A percentile compares a stretch with the other conserved stretches of the same genome.
phyloP scores from a whole-genome alignment of 2,113 vertebrate species.

The Lampris megalopsis region DNA sequence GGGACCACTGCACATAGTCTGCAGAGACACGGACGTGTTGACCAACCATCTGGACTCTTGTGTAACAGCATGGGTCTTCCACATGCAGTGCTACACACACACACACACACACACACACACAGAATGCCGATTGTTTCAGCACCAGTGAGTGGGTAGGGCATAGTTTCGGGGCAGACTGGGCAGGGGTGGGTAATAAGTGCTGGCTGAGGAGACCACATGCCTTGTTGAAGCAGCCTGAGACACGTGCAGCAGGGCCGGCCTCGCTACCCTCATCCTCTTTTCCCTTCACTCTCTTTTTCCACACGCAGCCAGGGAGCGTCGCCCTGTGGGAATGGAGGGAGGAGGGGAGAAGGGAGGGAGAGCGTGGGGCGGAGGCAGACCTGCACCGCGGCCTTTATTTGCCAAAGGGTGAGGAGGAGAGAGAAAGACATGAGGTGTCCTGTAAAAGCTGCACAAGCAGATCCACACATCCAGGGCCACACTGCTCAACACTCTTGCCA shows the following conservation, averaged over 20 bases:
- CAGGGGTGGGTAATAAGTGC: slow-evolving; percentile 34
- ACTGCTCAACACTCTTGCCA: not conserved
- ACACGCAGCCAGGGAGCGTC: slow-evolving; percentile 24
- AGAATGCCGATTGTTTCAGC: slow-evolving; percentile 28
- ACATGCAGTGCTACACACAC: slow-evolving; percentile 2
- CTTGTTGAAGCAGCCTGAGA: too few species aligned
- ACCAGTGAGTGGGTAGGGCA: slow-evolving; percentile 57
- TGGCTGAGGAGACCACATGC: too few species aligned
- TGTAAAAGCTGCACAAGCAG: slow-evolving; percentile 18
- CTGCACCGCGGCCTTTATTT: slow-evolving; percentile 28
- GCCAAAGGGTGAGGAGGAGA: slow-evolving; percentile 24
- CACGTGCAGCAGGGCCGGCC: too few species aligned
- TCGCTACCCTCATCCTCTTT: too few species aligned
- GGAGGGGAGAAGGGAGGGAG: slow-evolving; percentile 1
- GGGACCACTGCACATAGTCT: too few species aligned
- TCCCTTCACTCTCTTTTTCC: not conserved
- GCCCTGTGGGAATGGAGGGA: slow-evolving; percentile 34
- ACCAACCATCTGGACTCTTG: too few species aligned
- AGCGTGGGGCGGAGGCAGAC: slow-evolving; percentile 13
- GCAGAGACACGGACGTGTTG: too few species aligned
- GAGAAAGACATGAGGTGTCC: slow-evolving; percentile 16
- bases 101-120: slow-evolving; percentile 10
- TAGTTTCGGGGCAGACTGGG: slow-evolving; percentile 23
- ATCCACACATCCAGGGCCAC: slow-evolving; percentile 10
- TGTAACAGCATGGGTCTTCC: slow-evolving; percentile 8